Conservation (phyloP, 2,888 invertebrate genomes). For the Hydroisotoma schaefferi region DNA sequence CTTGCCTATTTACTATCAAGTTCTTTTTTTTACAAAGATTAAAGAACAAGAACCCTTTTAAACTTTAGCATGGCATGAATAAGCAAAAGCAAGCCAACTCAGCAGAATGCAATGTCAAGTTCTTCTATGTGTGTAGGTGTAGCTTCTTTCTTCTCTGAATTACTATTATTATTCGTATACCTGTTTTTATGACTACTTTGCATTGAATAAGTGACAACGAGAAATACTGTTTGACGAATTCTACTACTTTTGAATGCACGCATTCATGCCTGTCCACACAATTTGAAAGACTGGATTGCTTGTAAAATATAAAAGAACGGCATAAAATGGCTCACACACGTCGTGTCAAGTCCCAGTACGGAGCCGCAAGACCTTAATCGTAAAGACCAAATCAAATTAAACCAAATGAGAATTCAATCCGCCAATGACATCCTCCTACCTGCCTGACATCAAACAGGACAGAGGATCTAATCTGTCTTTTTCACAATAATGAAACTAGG, state of each 20-base stretch:
- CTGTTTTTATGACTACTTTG: too few relatives aligned
- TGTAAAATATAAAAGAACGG: not conserved
- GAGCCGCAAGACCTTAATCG: not conserved
- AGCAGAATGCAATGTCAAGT: too few relatives aligned
- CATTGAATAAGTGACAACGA: too few relatives aligned
- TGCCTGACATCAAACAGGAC: too few relatives aligned
- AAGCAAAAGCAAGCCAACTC: slow-evolving; percentile 9
- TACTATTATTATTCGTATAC: too few relatives aligned
- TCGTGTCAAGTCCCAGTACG: not conserved
- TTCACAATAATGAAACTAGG: not conserved
- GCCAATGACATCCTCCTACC: too few relatives aligned
- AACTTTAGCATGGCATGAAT: not conserved
- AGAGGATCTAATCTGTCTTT: not conserved
- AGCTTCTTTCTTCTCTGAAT: too few relatives aligned
- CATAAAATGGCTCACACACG: not conserved
- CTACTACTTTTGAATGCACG: not conserved
- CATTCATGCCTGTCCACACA: not conserved
- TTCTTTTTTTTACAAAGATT: not conserved
- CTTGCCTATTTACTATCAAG: slow-evolving; percentile 16
- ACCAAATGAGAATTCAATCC: slow-evolving; percentile 2
- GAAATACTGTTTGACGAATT: not conserved
- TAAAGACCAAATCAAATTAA: slow-evolving; percentile 3
- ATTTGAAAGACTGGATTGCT: not conserved
- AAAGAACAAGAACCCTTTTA: not conserved
- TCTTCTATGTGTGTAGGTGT: too few relatives aligned